These are phyloP conservation scores for Collichthys lucidus DNA, from an alignment of 2,113 vertebrate species.

Conservation along the genomic window DNA sequence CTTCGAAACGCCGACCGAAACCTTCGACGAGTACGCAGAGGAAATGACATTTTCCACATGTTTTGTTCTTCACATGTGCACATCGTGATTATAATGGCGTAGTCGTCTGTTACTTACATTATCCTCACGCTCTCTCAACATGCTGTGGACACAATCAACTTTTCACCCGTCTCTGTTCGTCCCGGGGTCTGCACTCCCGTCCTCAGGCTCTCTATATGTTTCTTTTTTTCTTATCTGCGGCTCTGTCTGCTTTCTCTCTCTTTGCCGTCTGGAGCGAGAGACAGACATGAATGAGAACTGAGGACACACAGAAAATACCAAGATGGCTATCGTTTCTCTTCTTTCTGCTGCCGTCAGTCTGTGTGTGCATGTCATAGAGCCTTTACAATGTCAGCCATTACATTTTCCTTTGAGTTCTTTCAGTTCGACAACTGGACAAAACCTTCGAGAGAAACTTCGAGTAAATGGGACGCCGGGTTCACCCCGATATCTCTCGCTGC, in stretches of 20 bases:
- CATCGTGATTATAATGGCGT: slow-evolving; percentile 3
- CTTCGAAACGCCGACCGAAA: neutral
- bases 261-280: slow-evolving; percentile 15
- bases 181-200: slow-evolving; percentile 11
- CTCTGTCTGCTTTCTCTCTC: slow-evolving; percentile 37
- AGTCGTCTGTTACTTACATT: slow-evolving; percentile 35
- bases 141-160: slow-evolving; percentile 33
- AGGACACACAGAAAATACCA: slow-evolving; percentile 28
- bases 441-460: neutral
- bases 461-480: neutral
- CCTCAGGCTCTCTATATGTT: slow-evolving; percentile 36
- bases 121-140: neutral
- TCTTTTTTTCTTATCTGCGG: slow-evolving; percentile 37
- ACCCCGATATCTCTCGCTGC: too few species aligned
- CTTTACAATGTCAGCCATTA: neutral
- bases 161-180: slow-evolving; percentile 45
- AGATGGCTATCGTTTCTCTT: slow-evolving; percentile 38
- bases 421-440: neutral
- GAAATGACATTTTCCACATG: slow-evolving; percentile 37
- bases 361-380: neutral
- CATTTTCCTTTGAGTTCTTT: neutral
- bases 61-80: slow-evolving; percentile 19
- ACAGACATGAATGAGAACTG: slow-evolving; percentile 23
- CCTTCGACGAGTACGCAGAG: slow-evolving; percentile 15
- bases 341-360: slow-evolving; percentile 21